These are phyloP conservation scores for Fukomys damarensis DNA, from an alignment of 2,113 vertebrate genomes.

Conservation along the genomic window DNA sequence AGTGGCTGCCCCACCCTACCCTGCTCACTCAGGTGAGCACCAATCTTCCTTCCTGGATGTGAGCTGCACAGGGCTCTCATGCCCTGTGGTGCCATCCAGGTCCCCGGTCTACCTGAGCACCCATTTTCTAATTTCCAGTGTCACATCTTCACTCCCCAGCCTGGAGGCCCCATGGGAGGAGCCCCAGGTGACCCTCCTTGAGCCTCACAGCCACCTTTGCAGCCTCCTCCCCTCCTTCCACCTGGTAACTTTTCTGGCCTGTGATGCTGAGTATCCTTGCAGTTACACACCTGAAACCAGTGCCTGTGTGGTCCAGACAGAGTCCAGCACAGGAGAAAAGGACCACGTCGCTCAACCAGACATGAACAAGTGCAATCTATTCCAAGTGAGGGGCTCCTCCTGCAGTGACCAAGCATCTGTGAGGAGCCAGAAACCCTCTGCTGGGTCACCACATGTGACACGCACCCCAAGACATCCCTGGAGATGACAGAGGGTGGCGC, in stretches of 20 bases:
- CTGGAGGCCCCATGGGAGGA: rapidly evolving
- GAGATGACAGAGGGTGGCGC: too few relatives aligned
- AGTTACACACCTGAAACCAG: neutral
- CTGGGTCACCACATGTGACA: neutral
- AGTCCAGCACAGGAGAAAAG: neutral
- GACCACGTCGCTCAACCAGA: neutral
- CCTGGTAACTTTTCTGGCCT: neutral
- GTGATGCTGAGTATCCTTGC: neutral
- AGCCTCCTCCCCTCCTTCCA: neutral
- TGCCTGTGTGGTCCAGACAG: neutral
- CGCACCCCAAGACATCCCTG: neutral
- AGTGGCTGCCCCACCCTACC: too few relatives aligned
- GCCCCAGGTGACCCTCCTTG: neutral
- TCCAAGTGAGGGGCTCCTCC: too few relatives aligned
- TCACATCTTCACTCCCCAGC: neutral
- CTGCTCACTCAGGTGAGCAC: neutral
- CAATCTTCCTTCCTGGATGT: neutral
- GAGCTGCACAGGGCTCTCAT: neutral
- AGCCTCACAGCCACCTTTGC: neutral
- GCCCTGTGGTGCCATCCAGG: neutral
- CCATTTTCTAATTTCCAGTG: neutral
- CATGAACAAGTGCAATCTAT: neutral
- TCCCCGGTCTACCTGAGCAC: neutral
- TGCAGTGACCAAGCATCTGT: neutral
- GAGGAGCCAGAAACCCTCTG: neutral